Percentiles rank a stretch among this genome's conserved stretches.
phyloP scores from a whole-genome alignment of 2,797 vertebrate genomes.

The Iguana delicatissima region DNA sequence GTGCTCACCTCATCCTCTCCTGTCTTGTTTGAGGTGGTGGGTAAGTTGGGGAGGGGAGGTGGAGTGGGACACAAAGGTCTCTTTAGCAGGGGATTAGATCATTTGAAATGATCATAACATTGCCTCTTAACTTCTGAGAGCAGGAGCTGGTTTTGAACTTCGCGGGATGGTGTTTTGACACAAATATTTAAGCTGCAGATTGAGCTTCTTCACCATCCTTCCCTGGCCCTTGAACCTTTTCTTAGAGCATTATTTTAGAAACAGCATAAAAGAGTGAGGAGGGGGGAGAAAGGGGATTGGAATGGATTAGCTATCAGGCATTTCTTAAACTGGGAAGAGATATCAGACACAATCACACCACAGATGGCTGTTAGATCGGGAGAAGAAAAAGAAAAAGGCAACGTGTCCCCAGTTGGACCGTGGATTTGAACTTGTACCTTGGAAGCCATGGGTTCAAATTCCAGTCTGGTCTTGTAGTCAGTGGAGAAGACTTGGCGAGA shows the following conservation, averaged over 20 bases:
- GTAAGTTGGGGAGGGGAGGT: neutral
- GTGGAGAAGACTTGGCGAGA: neutral
- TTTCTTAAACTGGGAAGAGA: constrained; percentile 72
- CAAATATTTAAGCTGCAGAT: constrained; percentile 75
- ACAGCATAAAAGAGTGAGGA: constrained; percentile 59
- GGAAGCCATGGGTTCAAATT: constrained; percentile 1
- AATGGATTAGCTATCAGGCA: constrained; percentile 66
- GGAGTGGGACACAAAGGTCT: constrained; percentile 72
- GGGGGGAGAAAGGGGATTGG: constrained; percentile 57
- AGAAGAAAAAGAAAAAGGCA: neutral
- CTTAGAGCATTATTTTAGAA: constrained; percentile 73
- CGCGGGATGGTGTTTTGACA: constrained; percentile 75
- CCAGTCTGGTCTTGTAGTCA: neutral
- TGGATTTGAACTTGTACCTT: neutral
- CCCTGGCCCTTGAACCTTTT: constrained; percentile 55
- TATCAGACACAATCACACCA: constrained; percentile 71
- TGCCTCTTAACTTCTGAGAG: constrained; percentile 43
- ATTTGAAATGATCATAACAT: constrained; percentile 69
- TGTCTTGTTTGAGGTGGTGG: constrained; percentile 35
- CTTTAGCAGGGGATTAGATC: constrained; percentile 65
- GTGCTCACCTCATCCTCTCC: constrained; percentile 64
- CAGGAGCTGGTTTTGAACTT: constrained; percentile 68
- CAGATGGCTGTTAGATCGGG: constrained; percentile 67
- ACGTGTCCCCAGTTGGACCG: neutral
- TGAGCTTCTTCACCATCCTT: neutral